Evolutionary conservation across 1,140 invertebrate species (phyloP), one percentile per base, ranked within the genome.

Genomic region (Drosophila mauritiana): DNA sequence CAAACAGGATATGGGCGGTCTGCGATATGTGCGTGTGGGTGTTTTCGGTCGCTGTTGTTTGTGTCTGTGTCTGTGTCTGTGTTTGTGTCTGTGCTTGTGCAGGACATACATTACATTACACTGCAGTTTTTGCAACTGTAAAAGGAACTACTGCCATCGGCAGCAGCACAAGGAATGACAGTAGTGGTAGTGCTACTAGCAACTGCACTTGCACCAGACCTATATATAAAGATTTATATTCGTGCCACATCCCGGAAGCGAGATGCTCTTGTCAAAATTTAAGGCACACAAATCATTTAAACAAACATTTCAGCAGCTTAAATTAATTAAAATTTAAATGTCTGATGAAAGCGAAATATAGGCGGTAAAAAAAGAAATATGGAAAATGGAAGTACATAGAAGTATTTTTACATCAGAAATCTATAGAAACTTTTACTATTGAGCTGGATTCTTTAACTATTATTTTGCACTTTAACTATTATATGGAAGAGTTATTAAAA

Each of bases 1-100:
- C 80, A 82, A 82, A 82, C 80, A 82, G 79, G 80, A 82, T 82
- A 82, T 82, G 80, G 80, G 80, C 80, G 80, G 80, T 78, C 62
- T 59, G 61, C 58, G 55, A 63, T 78, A 73, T 59, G 53, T 67
- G 57, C 64, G 42, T 75, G 25, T 69, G 37, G 57, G 53, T 64
- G 27, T 61, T n/a, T 2, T 12, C 12, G 12, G 3, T 7, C 25
- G 48, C 27, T 34, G 48, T 34, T 55, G 15, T 27, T 42, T 62
- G 57, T 73, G 53, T 58, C 25, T 55, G 56, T 67, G 53, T 51
- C 31, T 52, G 43, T 64, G 49, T 46, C 39, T 59, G 43, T 64
- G 49, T 46, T 34, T 59, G 17, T 17, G 17, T 1, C 1, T 17
- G 20, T 43, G 57, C 64, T 59, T 61, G 73, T 68, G 70, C 54